Base-by-base conservation (phyloP, 2,113 vertebrate genomes). In the Lepidothrix coronata region DNA sequence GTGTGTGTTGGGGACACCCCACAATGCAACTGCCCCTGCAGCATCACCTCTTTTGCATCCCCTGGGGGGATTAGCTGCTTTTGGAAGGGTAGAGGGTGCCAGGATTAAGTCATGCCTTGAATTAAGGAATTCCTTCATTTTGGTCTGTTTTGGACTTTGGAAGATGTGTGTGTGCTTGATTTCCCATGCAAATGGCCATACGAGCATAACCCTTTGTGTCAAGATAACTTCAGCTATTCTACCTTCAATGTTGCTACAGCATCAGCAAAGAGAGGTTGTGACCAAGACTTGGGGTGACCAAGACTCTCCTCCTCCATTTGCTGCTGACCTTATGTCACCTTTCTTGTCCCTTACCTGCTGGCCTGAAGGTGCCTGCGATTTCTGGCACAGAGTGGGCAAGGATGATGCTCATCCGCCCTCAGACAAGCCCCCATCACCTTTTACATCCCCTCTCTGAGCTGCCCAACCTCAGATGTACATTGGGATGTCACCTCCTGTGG, bases 121-220 rank as follows among this genome's bases (percentile, higher is more conserved):
- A 27, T 85, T 37, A 82, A 57, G 2, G 46, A 8, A 41, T 20
- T 13, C 13, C 25, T 58, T 35, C 37, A 24, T n/a, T 82, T 91
- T 80, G 51, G 23, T 85, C 25, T 5, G 1, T 8, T 82, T 71
- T 78, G 61, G 31, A 30, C 89, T 24, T 61, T 39, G 19, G 39
- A 66, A 82, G 48, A 7, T 2, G 9, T 5, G 0, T 9, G 6
- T 22, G n/a, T 55, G 30, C n/a, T 51, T 12, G 3, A n/a, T 82
- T 63, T 89, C 78, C 61, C 39, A 3, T 16, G 24, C 70, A 67
- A 79, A 33, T 8, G 48, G 41, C 72, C 54, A 4, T 6, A 39
- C 0, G 0, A 82, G 12, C 46, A 31, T 41, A 80, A n/a, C 14
- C 21, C 18, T 78, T 89, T 1, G 0, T 2, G 0, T 25, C 3